Percentiles rank a stretch among this genome's conserved stretches.
Conservation (phyloP, 2,113 vertebrate genomes). For the Lycaon pictus region DNA sequence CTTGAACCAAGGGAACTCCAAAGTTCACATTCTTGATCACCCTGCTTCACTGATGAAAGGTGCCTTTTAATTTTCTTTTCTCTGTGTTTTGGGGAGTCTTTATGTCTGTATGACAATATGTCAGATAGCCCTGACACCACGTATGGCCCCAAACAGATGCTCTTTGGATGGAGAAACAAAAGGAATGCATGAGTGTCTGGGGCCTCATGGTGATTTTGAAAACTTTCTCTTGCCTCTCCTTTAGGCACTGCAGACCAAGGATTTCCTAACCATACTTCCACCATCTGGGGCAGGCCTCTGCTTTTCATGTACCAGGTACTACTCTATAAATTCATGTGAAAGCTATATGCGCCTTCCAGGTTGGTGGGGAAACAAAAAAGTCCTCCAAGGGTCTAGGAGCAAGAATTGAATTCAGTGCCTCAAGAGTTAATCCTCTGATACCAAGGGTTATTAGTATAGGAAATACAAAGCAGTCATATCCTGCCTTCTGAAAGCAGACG, state of each 20-base stretch:
- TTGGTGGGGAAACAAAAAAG: not conserved
- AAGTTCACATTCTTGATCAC: not conserved
- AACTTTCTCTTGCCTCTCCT: not conserved
- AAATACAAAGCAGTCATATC: slow-evolving; percentile 34
- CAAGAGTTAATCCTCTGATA: slow-evolving; percentile 65
- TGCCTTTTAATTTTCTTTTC: not conserved
- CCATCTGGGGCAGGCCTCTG: not conserved
- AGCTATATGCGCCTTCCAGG: not conserved
- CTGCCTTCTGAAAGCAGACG: slow-evolving; percentile 63
- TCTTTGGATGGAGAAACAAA: not conserved
- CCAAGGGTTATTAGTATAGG: slow-evolving; percentile 19
- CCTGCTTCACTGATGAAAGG: not conserved
- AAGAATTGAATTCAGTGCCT: not conserved
- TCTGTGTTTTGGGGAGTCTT: not conserved
- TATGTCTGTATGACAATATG: not conserved
- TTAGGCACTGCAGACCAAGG: not conserved
- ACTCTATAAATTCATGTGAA: slow-evolving; percentile 39
- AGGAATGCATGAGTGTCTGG: not conserved
- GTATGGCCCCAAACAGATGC: too few relatives aligned
- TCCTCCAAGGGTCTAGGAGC: not conserved
- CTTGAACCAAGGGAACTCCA: too few relatives aligned
- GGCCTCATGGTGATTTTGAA: not conserved
- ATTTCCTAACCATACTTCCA: not conserved
- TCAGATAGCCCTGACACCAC: not conserved
- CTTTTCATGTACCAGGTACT: not conserved